A percentile compares a stretch with the other conserved stretches of the same genome.
Evolutionary conservation across 35 echinoderm and acorn worm genomes (phyloP).

Genomic region (Stichopus chloronotus): DNA sequence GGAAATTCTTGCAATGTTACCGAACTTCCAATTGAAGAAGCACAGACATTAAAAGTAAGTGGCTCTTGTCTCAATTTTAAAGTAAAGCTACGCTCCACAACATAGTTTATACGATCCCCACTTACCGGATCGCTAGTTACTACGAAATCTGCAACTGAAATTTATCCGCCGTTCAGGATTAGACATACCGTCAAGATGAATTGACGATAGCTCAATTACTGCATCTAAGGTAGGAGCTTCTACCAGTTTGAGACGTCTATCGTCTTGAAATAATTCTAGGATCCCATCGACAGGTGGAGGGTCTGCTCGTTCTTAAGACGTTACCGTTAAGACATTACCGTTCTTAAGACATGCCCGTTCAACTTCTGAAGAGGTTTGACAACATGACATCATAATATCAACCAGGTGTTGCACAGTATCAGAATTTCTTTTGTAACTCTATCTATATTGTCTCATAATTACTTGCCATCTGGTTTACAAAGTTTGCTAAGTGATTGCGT

Average conservation of each 20-base stretch:
- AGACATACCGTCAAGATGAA: not conserved
- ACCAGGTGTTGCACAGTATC: too few species aligned
- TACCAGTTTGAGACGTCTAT: not conserved
- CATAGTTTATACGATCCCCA: not conserved
- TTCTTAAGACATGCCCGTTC: too few species aligned
- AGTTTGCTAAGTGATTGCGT: too few species aligned
- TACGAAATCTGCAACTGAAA: not conserved
- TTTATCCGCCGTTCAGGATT: not conserved
- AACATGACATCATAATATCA: too few species aligned
- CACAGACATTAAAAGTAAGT: not conserved
- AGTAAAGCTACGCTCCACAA: not conserved
- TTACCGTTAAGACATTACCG: too few species aligned
- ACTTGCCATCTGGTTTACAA: too few species aligned
- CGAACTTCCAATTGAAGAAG: not conserved
- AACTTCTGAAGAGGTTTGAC: too few species aligned
- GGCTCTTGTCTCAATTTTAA: not conserved
- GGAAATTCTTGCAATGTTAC: not conserved
- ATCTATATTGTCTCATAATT: too few species aligned
- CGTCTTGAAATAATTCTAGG: not conserved
- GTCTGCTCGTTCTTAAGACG: too few species aligned
- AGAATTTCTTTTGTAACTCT: too few species aligned
- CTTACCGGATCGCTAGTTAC: not conserved
- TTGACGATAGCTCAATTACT: not conserved
- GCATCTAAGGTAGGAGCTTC: too few species aligned
- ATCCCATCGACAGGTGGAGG: not conserved